Base-by-base conservation (phyloP, 2,888 invertebrate genomes). In the Leucania comma region DNA sequence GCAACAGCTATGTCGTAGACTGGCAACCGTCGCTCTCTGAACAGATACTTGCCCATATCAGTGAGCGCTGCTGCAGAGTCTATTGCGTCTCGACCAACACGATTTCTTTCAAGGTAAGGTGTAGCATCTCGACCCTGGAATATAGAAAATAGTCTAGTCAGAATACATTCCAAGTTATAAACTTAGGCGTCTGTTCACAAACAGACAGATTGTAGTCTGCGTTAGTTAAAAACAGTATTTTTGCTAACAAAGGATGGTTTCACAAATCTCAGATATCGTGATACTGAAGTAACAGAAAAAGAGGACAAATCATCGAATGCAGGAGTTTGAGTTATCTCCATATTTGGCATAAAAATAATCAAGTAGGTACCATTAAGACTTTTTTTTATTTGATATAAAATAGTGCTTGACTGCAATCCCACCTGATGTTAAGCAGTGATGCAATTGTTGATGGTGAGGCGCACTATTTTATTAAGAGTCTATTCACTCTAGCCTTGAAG, bases 11-110 rank as follows among this genome's bases (percentile, higher is more conserved):
- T 98, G 91, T 99, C 99, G 96, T 99, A 99, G 85, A 99, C 99
- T 64, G 99, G 99, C 92, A 99, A 97, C 90, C 99, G 96, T 92
- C 99, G 97, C 96, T 99, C 99, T 92, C 98, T 97, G 97, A 99
- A 99, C 91, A 99, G 97, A 97, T 99, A 99, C 97, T 99, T 99
- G 94, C 99, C 99, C 98, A 99, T 98, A 95, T 99, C 99, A 80
- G 99, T 99, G 83, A 99, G 97, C 76, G 99, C 99, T 57, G 98
- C 99, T 56, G 99, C 99, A 3, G 99, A 99, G 94, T 99, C 99
- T 70, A 99, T 98, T 50, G 99, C 99, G 93, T 99, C 99, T 75
- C 98, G 97, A 79, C 99, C 99, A 63, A 99, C 98, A 87, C 99
- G 97, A 96, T 99, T 99, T 89, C 98, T 97, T 95, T 99, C 99